These are phyloP conservation scores for Ariolimax columbianus DNA, from an alignment of 2,888 invertebrate species.

Conservation along the genomic window DNA sequence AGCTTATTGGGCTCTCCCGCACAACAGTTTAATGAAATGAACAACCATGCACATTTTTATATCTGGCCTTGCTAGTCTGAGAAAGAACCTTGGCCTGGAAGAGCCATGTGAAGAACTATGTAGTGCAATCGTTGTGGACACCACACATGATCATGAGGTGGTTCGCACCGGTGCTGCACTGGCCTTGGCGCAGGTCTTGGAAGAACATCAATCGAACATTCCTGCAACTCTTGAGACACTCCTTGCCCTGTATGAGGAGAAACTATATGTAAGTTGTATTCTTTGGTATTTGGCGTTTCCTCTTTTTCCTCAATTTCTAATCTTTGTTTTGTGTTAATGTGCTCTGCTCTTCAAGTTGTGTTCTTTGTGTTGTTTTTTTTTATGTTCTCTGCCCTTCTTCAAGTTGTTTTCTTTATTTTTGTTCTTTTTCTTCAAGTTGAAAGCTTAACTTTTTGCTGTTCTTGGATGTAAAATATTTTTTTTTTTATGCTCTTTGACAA, in stretches of 20 bases:
- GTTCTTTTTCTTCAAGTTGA: too few relatives aligned
- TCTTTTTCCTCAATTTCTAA: too few relatives aligned
- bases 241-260: slow-evolving; percentile 87
- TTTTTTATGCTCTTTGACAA: too few relatives aligned
- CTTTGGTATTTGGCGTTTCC: too few relatives aligned
- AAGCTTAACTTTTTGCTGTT: too few relatives aligned
- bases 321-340: too few relatives aligned
- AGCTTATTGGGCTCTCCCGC: too few relatives aligned
- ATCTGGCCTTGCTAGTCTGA: slow-evolving; percentile 54
- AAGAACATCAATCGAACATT: slow-evolving; percentile 81
- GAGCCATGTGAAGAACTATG: slow-evolving; percentile 69
- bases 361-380: too few relatives aligned
- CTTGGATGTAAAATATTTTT: too few relatives aligned
- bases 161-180: slow-evolving; percentile 90
- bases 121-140: slow-evolving; percentile 67
- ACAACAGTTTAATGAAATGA: background rate
- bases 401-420: too few relatives aligned
- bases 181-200: slow-evolving; percentile 84
- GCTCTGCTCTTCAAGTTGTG: too few relatives aligned
- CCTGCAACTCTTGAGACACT: slow-evolving; percentile 83
- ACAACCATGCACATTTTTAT: background rate
- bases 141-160: slow-evolving; percentile 89
- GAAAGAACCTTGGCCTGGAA: slow-evolving; percentile 66
- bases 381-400: too few relatives aligned
- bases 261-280: slow-evolving; percentile 83